Base-by-base conservation (phyloP, 2,797 vertebrate species). In the Serranus cabrilla region DNA sequence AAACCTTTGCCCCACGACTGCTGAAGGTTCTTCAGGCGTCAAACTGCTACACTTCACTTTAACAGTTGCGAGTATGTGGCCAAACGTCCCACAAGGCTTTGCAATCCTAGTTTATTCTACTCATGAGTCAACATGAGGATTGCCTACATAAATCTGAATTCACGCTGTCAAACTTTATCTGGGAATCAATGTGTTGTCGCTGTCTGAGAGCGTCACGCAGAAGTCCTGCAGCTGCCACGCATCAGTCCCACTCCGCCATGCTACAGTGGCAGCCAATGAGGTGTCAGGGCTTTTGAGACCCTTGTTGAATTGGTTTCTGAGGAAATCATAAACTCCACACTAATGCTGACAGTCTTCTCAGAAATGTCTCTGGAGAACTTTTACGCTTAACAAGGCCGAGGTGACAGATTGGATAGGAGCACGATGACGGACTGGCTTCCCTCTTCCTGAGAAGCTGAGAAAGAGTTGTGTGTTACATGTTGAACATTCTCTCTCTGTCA, bases 321-420 rank as follows among this genome's bases (percentile, higher is more conserved):
- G 76, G 76, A 84, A 81, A 77, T 86, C 78, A 81, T 77, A 85
- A 91, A 87, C 78, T 87, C 70, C 67, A 58, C 74, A 72, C 62
- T 67, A 74, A 74, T 23, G 74, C 85, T 85, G 83, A 86, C 89
- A 92, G 77, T 68, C 56, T 80, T 50, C 75, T 71, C 60, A 65
- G 66, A 84, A 88, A 78, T 27, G 67, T 88, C 87, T 76, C 80
- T 40, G 73, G 67, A 80, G 80, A 78, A 76, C 62, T 80, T 76
- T 82, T 59, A 73, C 3, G 11, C 66, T 67, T 74, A 87, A 87
- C 81, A 82, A 67, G 71, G 74, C 80, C 23, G 64, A 71, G 77
- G 71, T 86, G 83, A 84, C 83, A 82, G 72, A 80, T 55, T 61
- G 81, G 82, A 76, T 60, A 20, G 49, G 59, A 70, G 46, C 18